Base-by-base conservation (phyloP, 2,797 vertebrate species). In the Acanthis flammea region DNA sequence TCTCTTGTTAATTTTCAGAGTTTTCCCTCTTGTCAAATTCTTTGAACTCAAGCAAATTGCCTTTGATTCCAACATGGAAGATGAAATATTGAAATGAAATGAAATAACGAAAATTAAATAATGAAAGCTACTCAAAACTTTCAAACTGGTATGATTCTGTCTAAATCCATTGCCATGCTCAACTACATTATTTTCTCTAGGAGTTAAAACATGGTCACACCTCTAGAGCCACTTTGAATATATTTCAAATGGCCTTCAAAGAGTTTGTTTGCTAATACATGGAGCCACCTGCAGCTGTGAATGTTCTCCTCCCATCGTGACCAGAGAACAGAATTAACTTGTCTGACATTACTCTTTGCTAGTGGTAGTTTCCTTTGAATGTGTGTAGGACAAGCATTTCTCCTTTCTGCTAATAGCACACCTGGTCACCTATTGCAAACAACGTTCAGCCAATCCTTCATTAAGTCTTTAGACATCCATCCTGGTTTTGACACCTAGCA, bases 401-500 rank as follows among this genome's bases (percentile, higher is more conserved):
- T 92, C 61, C 57, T 86, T 68, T 57, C 70, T 72, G 24, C 58
- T 94, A 75, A 86, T 25, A 88, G 54, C 82, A 84, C 82, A 94
- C 94, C 90, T 94, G 86, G 76, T 75, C 2, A 6, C 58, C 73
- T 72, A 62, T 28, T 92, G 73, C 9, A 3, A 88, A 58, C 44
- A 86, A 41, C 0, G 0, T 75, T 86, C 73, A 86, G 47, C 70
- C 94, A 94, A 88, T 95, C 54, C 58, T 91, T 96, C 90, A 95
- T 91, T 94, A 94, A 90, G 31, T 83, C 90, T 90, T 84, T 72
- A 94, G 86, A 54, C 79, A 94, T 96, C 85, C 88, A 88, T 96
- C 86, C 88, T 94, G 47, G 25, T 84, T 94, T 84, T 90, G 96
- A 92, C 93, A 96, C 76, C 88, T 70, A 95, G 81, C 91, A 90